Evolutionary conservation across 2,797 vertebrate genomes (phyloP), one percentile per base, ranked within the genome.

Genomic region (Thaleichthys pacificus): DNA sequence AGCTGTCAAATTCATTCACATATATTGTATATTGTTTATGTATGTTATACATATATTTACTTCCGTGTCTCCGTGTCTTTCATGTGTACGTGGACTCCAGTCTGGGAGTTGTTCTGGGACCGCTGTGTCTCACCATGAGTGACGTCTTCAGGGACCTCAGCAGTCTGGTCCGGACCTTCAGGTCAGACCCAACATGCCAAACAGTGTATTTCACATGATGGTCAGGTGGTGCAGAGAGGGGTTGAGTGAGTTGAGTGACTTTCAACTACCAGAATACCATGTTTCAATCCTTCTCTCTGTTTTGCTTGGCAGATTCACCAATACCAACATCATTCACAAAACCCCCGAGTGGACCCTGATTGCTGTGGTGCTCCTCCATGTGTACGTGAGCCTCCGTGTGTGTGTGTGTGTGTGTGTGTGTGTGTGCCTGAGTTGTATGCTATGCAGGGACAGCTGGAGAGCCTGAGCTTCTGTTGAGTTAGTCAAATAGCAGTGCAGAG

Each of bases 321-420:
- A 85, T 79, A 87, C 74, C 42, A 94, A 93, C 83, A 93, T 94
- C 77, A 87, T 92, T 77, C 91, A 93, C 84, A 93, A 89, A 86
- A 76, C 79, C 79, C 89, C 91, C 15, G 91, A 92, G 84, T 94
- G 93, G 93, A 92, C 88, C 12, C 76, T 94, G 73, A 86, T 94
- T n/a, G 82, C 88, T 0, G 66, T 93, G 4, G 81, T 93, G 61
- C 84, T 94, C 21, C 90, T 94, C 35, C 87, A 89, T 71, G 80
- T 90, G 93, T 94, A 87, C 94, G 93, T 94, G 17, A 8, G 6
- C 24, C 61, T 9, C 1, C 9, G 9, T 66, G 30, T 9, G 15
- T 26, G 4, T 17, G n/a, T 9, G n/a, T n/a, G 5, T 49, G 57
- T 49, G 58, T 6, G 38, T 61, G 32, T 28, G n/a, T 19, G 28